Evolutionary conservation across 2,797 vertebrate genomes (phyloP), one percentile per base, ranked within the genome.

Genomic region (Adrianichthys oophorus): DNA sequence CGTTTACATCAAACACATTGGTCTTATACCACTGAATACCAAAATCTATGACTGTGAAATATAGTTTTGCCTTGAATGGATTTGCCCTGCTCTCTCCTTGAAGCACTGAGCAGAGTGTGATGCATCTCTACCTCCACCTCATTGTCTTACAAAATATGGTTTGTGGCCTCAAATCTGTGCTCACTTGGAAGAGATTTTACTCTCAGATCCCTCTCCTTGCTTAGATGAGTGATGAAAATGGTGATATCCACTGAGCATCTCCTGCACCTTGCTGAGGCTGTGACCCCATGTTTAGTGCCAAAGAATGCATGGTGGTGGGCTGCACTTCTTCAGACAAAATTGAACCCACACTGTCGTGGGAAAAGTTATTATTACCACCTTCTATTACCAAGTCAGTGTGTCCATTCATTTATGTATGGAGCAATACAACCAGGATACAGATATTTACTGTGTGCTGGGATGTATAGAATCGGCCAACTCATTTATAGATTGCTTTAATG

Each of bases 41-140:
- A 1, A 29, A 26, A 29, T 29, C 26, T 29, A 5, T 29, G 26
- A 57, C 55, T 40, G 59, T 48, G 57, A 37, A 37, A 37, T 37
- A 37, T 37, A 37, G 32, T 37, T 37, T 62, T 62, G 79, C 56
- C 21, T 74, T 14, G 51, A 61, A 51, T 58, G 18, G 5, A 62
- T 50, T 51, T 32, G 29, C 29, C 29, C 29, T 32, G 29, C 29
- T 32, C 29, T 37, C 32, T 37, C 10, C 32, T 37, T 12, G 32
- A 37, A 47, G 45, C 41, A 15, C 41, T 0, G 41, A 41, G 15
- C 41, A 15, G 41, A 42, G 32, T 12, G 8, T 37, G 32, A 37
- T 37, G 32, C 32, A 41, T 10, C 40, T 41, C 7, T 7, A 7
- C 15, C 41, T 15, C 16, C 41, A n/a, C 16, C 41, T 42, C 41